Percentiles rank a stretch among this genome's conserved stretches.
Conservation (phyloP, 2,113 vertebrate species). For the Choloepus hoffmanni region DNA sequence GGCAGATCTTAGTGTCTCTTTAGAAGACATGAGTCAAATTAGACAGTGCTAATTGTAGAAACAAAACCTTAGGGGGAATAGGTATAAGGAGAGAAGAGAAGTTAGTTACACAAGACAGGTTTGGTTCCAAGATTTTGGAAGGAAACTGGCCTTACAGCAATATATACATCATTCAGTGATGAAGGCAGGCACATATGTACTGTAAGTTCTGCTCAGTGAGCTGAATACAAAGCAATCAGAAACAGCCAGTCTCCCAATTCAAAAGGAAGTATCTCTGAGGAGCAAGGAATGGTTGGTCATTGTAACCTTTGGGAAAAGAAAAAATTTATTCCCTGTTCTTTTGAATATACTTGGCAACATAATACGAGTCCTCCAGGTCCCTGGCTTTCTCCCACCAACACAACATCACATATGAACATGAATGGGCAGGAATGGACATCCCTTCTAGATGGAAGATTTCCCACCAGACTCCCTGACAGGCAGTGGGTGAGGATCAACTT, state of each 20-base stretch:
- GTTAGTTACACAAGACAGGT: constrained; percentile 46
- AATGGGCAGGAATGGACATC: not conserved
- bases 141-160: constrained; percentile 56
- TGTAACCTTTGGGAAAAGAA: constrained; percentile 50
- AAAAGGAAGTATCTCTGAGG: constrained; percentile 38
- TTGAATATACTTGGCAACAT: not conserved
- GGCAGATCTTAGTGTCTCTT: constrained; percentile 44
- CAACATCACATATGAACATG: not conserved
- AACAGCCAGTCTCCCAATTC: not conserved
- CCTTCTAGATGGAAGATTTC: constrained; percentile 40
- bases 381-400: not conserved
- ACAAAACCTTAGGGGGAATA: not conserved
- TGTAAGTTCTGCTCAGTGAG: constrained; percentile 58
- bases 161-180: not conserved
- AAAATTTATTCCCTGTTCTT: constrained; percentile 6
- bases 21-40: constrained; percentile 71
- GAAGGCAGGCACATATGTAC: not conserved
- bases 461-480: not conserved
- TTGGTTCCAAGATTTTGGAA: constrained; percentile 66
- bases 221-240: constrained; percentile 51
- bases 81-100: constrained; percentile 30
- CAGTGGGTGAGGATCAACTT: not conserved
- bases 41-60: constrained; percentile 52
- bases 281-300: not conserved
- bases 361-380: not conserved